Evolutionary conservation across 1,140 invertebrate genomes (phyloP), one percentile per base, ranked within the genome.

Genomic region (Harpegnathos saltator): DNA sequence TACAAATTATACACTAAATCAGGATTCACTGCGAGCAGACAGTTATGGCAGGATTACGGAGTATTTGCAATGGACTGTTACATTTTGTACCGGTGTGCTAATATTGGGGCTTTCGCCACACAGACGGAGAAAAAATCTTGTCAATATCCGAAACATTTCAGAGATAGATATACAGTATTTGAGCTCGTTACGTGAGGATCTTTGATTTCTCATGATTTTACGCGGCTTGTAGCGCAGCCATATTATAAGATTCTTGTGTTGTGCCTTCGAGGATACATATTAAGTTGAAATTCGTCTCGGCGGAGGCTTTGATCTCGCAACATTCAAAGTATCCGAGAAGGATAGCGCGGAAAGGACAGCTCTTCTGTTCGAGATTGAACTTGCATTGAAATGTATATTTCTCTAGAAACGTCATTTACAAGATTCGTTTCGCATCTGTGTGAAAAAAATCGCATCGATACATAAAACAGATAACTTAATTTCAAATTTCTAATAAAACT

Each of bases 201-300:
- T 82, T 82, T 62, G 78, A 54, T 54, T 22, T 73, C 61, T 50
- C 24, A 62, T 19, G 33, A 22, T 24, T 59, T n/a, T n/a, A n/a
- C 22, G 3, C 0, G 48, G 9, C 3, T 62, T 38, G n/a, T n/a
- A 48, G 19, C 24, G 7, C 22, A 50, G 44, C 52, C 44, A 62
- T 17, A 50, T 72, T 72, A 62, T n/a, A 38, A 1, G 56, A 71
- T 33, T 71, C 33, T 4, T 29, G 11, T 44, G 38, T 44, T 71
- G n/a, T n/a, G n/a, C 44, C 44, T 29, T 75, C 17, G 24, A 68
- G 22, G 5, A 12, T 62, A 44, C 50, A 50, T 22, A 82, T 63
- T 63, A 54, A 9, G 19, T 19, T n/a, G 0, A 56, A 75, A 82
- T 54, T 19, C 17, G 14, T 44, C 38, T 44, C 33, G 22, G 22